phyloP scores from a whole-genome alignment of 2,113 vertebrate genomes.

The Aptenodytes forsteri region DNA sequence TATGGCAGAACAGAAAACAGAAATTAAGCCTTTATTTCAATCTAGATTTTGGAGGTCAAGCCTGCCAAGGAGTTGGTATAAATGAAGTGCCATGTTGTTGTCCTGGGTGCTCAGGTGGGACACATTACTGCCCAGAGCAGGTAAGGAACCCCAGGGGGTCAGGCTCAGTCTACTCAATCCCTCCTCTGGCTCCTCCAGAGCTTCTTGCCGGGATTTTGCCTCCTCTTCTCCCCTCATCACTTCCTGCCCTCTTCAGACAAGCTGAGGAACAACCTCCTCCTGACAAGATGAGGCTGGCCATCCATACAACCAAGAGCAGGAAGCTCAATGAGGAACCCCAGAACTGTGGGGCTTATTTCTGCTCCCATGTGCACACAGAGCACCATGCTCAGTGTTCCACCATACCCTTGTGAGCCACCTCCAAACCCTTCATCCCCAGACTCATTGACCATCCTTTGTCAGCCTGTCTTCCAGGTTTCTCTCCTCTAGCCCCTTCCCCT shows the following conservation, averaged over 20 bases:
- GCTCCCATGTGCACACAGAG: background rate
- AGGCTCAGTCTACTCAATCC: background rate
- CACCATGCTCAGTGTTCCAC: background rate
- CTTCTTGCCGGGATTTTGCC: background rate
- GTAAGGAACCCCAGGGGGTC: background rate
- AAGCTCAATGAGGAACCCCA: background rate
- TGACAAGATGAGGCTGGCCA: background rate
- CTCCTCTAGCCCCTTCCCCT: background rate
- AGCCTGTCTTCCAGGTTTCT: background rate
- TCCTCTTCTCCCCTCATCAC: background rate
- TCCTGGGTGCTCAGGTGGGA: background rate
- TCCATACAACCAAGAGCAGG: background rate
- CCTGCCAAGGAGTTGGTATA: background rate
- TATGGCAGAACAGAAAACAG: background rate
- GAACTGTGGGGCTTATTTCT: background rate
- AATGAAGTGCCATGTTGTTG: background rate
- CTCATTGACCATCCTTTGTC: background rate
- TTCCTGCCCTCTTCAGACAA: background rate
- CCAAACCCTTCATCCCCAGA: background rate
- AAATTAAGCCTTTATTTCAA: background rate
- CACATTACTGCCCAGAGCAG: background rate
- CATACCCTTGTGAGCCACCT: background rate
- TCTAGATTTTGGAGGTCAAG: background rate
- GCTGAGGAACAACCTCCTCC: background rate
- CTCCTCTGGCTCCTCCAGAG: background rate